phyloP scores from a whole-genome alignment of 1,140 invertebrate species.

The Habropoda laboriosa region DNA sequence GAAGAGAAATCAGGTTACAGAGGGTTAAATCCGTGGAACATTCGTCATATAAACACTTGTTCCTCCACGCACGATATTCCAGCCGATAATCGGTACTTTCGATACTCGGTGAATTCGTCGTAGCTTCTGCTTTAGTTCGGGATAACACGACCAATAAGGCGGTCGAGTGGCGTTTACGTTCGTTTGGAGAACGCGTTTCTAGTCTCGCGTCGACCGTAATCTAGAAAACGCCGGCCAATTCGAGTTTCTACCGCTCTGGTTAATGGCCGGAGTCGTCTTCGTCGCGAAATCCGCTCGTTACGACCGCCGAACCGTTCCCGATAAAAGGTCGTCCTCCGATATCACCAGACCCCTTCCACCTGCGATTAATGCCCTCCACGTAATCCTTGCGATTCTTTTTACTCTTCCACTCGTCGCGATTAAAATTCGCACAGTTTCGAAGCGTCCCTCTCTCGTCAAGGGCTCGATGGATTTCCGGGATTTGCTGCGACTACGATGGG shows the following conservation, averaged over 20 bases:
- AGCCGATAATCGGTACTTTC: neutral
- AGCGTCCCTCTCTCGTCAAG: no score
- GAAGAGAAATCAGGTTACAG: no score
- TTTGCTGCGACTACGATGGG: no score
- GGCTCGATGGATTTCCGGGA: no score
- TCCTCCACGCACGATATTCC: neutral
- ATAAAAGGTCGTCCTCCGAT: neutral
- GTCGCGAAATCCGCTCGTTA: constrained; percentile 4
- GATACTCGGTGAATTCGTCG: neutral
- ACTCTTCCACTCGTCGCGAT: neutral
- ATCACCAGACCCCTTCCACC: neutral
- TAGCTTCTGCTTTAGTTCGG: neutral
- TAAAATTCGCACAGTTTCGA: neutral
- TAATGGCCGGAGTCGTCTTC: neutral
- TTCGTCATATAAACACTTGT: neutral
- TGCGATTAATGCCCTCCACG: neutral
- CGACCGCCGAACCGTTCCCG: neutral
- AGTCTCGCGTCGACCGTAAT: neutral
- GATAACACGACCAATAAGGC: constrained; percentile 9
- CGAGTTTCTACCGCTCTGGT: neutral
- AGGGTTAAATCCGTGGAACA: no score
- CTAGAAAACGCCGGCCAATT: neutral
- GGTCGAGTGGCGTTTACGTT: constrained; percentile 20
- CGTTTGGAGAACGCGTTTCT: neutral
- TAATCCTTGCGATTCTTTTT: neutral